Percentiles rank a stretch among this genome's conserved stretches.
These are phyloP conservation scores for Elysia chlorotica DNA, from an alignment of 1,140 invertebrate species.

Conservation along the genomic window DNA sequence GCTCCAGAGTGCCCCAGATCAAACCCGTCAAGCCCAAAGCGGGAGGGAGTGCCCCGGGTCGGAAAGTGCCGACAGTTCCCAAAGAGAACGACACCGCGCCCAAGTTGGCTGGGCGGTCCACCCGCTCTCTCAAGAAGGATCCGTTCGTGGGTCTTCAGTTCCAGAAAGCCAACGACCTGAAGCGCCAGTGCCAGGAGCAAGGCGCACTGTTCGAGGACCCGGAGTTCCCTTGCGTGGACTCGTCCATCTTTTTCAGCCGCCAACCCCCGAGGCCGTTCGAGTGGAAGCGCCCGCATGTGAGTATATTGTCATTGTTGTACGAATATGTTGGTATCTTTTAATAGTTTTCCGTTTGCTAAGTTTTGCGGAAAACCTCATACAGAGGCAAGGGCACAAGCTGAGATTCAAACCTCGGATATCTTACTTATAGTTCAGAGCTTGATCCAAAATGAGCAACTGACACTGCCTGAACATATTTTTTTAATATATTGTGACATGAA, in stretches of 20 bases:
- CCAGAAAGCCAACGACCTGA: conserved; percentile 43
- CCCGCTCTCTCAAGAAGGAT: conserved; percentile 40
- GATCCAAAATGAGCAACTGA: no score
- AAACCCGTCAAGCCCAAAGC: no score
- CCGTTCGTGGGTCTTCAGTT: conserved; percentile 46
- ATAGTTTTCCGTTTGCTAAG: no score
- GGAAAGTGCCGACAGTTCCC: background rate
- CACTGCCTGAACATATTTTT: no score
- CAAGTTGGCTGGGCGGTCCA: conserved; percentile 33
- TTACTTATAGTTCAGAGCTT: no score
- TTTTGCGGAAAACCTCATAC: no score
- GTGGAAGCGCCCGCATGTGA: conserved; percentile 57
- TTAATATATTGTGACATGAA: no score
- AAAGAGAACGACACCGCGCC: conserved; percentile 22
- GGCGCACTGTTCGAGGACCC: conserved; percentile 58
- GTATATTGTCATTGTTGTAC: no score
- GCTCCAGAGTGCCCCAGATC: no score
- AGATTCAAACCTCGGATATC: no score
- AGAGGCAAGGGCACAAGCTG: no score
- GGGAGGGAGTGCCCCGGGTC: conserved; percentile 1
- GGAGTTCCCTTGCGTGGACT: conserved; percentile 50
- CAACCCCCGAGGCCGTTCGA: conserved; percentile 50
- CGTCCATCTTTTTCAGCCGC: conserved; percentile 55
- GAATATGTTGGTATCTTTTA: no score
- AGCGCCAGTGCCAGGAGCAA: conserved; percentile 20